These are phyloP conservation scores for Bellardia pandia DNA, from an alignment of 2,888 invertebrate species.

Conservation along the genomic window DNA sequence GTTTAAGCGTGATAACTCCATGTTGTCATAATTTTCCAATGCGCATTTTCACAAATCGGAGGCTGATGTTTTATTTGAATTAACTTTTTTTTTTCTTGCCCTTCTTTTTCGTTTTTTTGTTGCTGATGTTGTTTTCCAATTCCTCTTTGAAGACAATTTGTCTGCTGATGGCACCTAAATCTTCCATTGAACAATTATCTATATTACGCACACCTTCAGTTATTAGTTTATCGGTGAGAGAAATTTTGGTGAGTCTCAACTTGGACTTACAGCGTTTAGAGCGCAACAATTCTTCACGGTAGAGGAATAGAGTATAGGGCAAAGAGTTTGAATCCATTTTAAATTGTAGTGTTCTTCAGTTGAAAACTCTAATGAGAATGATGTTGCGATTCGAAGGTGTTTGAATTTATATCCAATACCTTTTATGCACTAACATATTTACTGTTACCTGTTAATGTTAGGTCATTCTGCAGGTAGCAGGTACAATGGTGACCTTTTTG, in stretches of 20 bases:
- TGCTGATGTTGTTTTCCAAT: conserved; percentile 68
- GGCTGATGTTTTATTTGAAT: neutral
- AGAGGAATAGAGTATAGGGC: conserved; percentile 77
- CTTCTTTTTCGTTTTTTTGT: conserved; percentile 23
- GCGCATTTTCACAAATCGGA: conserved; percentile 26
- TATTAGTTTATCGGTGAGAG: conserved; percentile 78
- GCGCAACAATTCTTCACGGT: conserved; percentile 77
- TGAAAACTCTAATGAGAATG: no score
- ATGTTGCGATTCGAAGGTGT: no score
- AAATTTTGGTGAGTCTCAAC: conserved; percentile 77
- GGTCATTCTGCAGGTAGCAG: no score
- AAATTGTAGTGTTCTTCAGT: no score
- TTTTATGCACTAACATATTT: no score
- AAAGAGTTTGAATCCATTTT: conserved; percentile 72
- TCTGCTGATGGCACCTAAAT: conserved; percentile 77
- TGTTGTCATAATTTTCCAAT: no score
- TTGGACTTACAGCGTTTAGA: conserved; percentile 75
- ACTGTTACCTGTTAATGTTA: no score
- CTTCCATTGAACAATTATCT: conserved; percentile 76
- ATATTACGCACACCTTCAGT: conserved; percentile 76
- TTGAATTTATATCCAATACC: no score
- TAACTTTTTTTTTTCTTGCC: conserved; percentile 1
- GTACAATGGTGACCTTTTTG: no score
- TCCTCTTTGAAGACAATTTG: conserved; percentile 77
- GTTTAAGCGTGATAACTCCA: no score